A percentile compares a stretch with the other conserved stretches of the same genome.
Evolutionary conservation across 64 coral and sea anemone species (phyloP).

Genomic region (Catalaphyllia jardinei): DNA sequence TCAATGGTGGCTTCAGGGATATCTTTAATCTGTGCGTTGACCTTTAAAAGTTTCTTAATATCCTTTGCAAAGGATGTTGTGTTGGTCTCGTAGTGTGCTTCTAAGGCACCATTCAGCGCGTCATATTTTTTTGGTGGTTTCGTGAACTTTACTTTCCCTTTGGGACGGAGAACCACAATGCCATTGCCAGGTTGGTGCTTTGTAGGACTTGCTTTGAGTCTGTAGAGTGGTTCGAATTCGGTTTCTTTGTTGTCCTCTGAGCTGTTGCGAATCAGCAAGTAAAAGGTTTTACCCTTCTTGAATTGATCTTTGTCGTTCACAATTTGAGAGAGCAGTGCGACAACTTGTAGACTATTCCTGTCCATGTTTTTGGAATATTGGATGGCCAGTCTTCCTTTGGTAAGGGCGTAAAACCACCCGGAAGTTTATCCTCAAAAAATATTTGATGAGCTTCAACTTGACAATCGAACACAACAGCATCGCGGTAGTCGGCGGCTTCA

Average conservation of each 20-base stretch:
- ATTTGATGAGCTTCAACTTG: not conserved
- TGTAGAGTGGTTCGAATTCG: not conserved
- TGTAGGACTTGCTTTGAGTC: constrained; percentile 15
- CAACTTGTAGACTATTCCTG: not conserved
- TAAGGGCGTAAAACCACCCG: not conserved
- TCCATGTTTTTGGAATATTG: not conserved
- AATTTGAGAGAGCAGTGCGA: not conserved
- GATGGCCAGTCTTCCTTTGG: not conserved
- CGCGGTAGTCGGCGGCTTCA: not conserved
- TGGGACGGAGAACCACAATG: not conserved
- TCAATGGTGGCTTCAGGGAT: constrained; percentile 14
- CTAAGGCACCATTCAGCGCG: not conserved
- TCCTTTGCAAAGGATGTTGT: not conserved
- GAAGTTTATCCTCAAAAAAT: not conserved
- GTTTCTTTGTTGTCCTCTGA: not conserved
- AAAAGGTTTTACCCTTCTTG: not conserved
- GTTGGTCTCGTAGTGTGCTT: not conserved
- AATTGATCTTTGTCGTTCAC: not conserved
- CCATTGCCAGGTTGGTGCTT: constrained; percentile 15
- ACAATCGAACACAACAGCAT: not conserved
- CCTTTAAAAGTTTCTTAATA: not conserved
- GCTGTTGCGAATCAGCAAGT: not conserved
- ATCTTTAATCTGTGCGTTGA: not conserved
- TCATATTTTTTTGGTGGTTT: not conserved
- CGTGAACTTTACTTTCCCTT: not conserved